Conservation (phyloP, 2,113 vertebrate species). For the Sphaerodactylus townsendi region DNA sequence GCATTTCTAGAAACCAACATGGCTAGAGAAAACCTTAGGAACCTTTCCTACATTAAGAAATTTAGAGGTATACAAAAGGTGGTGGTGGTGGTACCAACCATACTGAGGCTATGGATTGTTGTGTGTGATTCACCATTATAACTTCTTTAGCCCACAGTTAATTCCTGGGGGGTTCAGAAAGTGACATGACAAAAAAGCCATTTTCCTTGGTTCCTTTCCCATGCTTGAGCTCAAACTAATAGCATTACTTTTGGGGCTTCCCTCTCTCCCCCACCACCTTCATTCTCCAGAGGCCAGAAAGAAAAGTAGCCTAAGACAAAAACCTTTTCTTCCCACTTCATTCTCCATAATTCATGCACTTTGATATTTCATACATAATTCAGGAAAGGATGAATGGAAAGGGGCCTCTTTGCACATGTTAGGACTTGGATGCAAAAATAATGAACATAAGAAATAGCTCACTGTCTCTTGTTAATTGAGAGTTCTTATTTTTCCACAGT, state of each 20-base stretch:
- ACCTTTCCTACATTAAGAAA: too few relatives aligned
- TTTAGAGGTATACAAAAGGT: neutral
- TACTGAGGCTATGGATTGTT: neutral
- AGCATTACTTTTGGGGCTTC: neutral
- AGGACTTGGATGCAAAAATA: neutral
- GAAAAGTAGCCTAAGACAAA: neutral
- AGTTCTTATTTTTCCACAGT: neutral
- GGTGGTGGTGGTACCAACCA: neutral
- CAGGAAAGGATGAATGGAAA: neutral
- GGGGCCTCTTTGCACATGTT: slow-evolving; percentile 3
- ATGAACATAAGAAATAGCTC: neutral
- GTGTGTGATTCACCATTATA: neutral
- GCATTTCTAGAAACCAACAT: too few relatives aligned
- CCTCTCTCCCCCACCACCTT: neutral
- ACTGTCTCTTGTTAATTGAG: neutral
- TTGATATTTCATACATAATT: neutral
- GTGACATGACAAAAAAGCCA: neutral
- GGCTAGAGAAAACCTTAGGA: too few relatives aligned
- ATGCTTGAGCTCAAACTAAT: neutral
- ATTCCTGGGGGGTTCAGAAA: neutral
- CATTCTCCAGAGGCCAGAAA: neutral
- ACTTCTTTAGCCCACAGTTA: neutral
- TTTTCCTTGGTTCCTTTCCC: neutral
- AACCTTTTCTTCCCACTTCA: neutral
- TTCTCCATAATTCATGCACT: neutral